Base-by-base conservation (phyloP, 2,113 vertebrate genomes). In the Cranoglanis bouderius region DNA sequence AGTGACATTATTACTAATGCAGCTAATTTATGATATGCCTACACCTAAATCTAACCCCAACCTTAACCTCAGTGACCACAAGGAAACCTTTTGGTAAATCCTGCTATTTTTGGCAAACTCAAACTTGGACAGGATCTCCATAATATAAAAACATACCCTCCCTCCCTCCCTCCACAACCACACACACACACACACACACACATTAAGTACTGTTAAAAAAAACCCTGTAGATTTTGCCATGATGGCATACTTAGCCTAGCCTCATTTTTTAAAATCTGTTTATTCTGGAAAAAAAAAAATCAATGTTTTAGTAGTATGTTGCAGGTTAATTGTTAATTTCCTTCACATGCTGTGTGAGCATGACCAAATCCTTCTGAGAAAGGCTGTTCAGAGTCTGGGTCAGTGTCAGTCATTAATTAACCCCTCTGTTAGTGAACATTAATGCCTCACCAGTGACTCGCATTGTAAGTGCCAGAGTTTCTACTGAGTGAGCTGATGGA, bases 331-430 rank as follows among this genome's bases (percentile, higher is more conserved):
- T 74, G 65, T 74, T 38, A 14, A 85, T 72, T 55, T 86, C 24
- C 24, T 75, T 59, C 43, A 61, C 21, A 26, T 0, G 6, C 32
- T 38, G 51, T 82, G 72, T 77, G 72, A 40, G 5, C 51, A 46
- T 75, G 35, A 77, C 38, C 55, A n/a, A 77, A 77, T 61, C 49
- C 70, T 59, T 77, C 70, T 77, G 24, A 57, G 35, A 86, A 86
- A 77, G 10, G 0, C 53, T n/a, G 43, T 8, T 18, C 32, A 38
- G 51, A 40, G n/a, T 86, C 32, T 13, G 35, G 85, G 24, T 59
- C 35, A 85, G 51, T 57, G 51, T 86, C 70, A 21, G 51, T 86
- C 24, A 40, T 57, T 77, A 77, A 86, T 86, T 72, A 86, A 19
- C n/a, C 24, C 53, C 14, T 59, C 53, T 40, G 35, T 75, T 49